These are phyloP conservation scores for Nibea coibor DNA, from an alignment of 2,113 vertebrate species.

Conservation along the genomic window DNA sequence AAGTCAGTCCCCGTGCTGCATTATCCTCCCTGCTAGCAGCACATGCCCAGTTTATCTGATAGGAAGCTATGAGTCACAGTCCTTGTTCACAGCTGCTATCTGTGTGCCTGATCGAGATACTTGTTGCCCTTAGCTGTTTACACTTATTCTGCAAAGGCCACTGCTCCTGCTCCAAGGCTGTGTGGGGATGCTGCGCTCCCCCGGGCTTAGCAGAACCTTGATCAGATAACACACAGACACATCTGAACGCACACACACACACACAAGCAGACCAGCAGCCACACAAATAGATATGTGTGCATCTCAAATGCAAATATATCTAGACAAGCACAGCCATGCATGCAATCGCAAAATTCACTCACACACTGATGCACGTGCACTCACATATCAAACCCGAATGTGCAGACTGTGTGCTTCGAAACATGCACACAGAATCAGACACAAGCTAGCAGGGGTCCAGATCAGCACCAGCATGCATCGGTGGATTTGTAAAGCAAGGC, in stretches of 20 bases:
- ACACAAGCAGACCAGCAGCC: constrained; percentile 15
- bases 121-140: constrained; percentile 80
- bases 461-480: constrained; percentile 59
- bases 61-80: constrained; percentile 64
- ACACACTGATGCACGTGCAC: neutral
- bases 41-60: constrained; percentile 74
- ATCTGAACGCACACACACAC: constrained; percentile 11
- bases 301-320: neutral
- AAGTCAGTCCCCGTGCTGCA: neutral
- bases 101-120: constrained; percentile 72
- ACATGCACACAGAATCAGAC: constrained; percentile 30
- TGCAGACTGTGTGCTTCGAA: neutral
- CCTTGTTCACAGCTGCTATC: constrained; percentile 73
- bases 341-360: neutral
- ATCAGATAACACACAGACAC: constrained; percentile 67
- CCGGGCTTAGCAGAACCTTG: constrained; percentile 46
- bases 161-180: constrained; percentile 66
- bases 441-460: constrained; percentile 45
- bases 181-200: constrained; percentile 52
- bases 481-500: constrained; percentile 55
- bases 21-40: constrained; percentile 30
- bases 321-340: neutral
- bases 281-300: constrained; percentile 16
- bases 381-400: constrained; percentile 22
- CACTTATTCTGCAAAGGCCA: constrained; percentile 63